Conservation (phyloP, 2,113 vertebrate species). For the Sylvia atricapilla region DNA sequence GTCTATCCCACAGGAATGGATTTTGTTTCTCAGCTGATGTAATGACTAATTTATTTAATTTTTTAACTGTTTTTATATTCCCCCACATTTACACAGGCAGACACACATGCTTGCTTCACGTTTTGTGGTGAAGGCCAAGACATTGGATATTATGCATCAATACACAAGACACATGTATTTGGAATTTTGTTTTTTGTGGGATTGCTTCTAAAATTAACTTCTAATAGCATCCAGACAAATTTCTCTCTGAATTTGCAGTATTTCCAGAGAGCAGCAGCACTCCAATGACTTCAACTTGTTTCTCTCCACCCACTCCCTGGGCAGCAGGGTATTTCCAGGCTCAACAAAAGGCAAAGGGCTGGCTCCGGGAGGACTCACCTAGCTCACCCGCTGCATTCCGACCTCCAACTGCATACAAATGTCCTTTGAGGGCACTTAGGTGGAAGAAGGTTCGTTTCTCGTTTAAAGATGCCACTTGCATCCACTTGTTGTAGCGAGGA, state of each 20-base stretch:
- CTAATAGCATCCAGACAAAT: background rate
- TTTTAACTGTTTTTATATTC: background rate
- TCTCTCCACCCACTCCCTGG: background rate
- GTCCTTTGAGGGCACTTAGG: slow-evolving; percentile 98
- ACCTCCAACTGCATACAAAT: slow-evolving; percentile 94
- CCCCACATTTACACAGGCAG: background rate
- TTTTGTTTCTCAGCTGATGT: background rate
- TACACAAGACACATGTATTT: accelerated
- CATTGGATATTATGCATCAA: background rate
- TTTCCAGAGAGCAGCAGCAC: background rate
- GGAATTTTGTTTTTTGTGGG: slow-evolving; percentile 21
- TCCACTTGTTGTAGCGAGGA: slow-evolving; percentile 98
- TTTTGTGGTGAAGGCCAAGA: background rate
- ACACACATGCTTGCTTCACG: background rate
- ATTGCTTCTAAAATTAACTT: background rate
- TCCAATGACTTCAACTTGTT: accelerated
- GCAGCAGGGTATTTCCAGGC: background rate
- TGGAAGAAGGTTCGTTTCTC: slow-evolving; percentile 99
- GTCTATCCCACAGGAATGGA: background rate
- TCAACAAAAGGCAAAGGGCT: background rate
- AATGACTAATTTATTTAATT: background rate
- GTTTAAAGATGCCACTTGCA: slow-evolving; percentile 96
- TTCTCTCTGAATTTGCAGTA: background rate
- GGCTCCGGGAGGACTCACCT: slow-evolving; percentile 73
- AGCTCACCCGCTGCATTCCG: slow-evolving; percentile 95